Conservation (phyloP, 2,797 vertebrate species). For the Forpus xanthops region DNA sequence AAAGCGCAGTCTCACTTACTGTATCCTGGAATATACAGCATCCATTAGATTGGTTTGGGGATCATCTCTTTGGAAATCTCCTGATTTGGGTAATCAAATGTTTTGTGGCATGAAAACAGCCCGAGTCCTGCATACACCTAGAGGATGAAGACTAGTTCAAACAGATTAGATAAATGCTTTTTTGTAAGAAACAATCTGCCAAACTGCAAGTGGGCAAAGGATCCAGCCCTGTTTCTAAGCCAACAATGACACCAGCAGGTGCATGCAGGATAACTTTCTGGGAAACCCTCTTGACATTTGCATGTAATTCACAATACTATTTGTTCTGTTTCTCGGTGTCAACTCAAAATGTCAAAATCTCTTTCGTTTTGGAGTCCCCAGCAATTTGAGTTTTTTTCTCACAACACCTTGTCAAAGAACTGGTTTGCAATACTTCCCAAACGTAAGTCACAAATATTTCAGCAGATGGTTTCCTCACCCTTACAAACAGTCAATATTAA, state of each 20-base stretch:
- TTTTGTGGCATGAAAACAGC: background rate
- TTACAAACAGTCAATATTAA: background rate
- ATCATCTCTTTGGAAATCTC: background rate
- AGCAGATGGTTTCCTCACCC: background rate
- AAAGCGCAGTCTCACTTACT: background rate
- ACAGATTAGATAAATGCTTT: background rate
- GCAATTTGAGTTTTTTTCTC: background rate
- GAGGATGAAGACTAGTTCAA: background rate
- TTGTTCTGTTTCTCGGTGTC: background rate
- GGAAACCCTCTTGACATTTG: background rate
- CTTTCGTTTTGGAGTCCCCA: background rate
- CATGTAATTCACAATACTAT: background rate
- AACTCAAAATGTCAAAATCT: background rate
- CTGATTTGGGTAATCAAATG: background rate
- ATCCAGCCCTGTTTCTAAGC: background rate
- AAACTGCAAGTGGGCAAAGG: background rate
- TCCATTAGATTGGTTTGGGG: background rate
- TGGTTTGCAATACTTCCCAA: background rate
- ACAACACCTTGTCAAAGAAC: background rate
- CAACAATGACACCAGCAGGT: background rate
- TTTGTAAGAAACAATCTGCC: accelerated
- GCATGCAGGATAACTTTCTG: background rate
- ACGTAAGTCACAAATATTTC: background rate
- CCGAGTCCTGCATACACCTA: background rate
- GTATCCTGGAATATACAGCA: background rate